Conservation (phyloP, 2,888 invertebrate species). For the Pseudeuparius sepicola region DNA sequence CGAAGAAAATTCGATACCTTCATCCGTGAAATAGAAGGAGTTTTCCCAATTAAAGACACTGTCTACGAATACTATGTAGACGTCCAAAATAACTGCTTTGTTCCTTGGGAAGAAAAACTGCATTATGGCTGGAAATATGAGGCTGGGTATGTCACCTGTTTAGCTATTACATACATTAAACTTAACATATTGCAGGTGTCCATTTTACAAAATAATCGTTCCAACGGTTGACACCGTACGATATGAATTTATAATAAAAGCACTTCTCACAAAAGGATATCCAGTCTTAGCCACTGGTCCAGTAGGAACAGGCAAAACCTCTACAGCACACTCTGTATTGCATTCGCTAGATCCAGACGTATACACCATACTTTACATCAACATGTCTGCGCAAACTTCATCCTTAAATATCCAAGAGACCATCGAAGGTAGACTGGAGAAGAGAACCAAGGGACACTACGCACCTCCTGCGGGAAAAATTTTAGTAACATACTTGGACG, state of each 20-base stretch:
- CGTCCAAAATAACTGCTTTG: constrained; percentile 54
- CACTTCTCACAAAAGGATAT: constrained; percentile 52
- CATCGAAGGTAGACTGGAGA: constrained; percentile 78
- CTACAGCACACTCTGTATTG: constrained; percentile 61
- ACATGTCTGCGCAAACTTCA: constrained; percentile 83
- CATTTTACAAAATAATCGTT: constrained; percentile 76
- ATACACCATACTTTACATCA: constrained; percentile 62
- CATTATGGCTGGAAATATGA: constrained; percentile 65
- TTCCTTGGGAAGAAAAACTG: constrained; percentile 72
- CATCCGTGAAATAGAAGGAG: constrained; percentile 67
- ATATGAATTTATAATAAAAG: constrained; percentile 62
- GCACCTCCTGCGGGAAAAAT: constrained; percentile 73
- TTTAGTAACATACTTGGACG: constrained; percentile 82
- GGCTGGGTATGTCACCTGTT: constrained; percentile 41
- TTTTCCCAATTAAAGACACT: constrained; percentile 78
- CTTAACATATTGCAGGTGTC: constrained; percentile 42
- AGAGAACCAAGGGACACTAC: constrained; percentile 75
- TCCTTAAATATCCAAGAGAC: constrained; percentile 66
- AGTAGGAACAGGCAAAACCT: constrained; percentile 83
- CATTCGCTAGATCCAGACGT: constrained; percentile 45
- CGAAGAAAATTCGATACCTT: constrained; percentile 68
- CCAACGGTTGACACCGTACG: constrained; percentile 85
- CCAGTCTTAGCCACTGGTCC: constrained; percentile 74
- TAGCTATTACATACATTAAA: background rate
- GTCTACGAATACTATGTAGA: constrained; percentile 89